Base-by-base conservation (phyloP, 1,140 invertebrate genomes). In the Drosophila quadrilineata region DNA sequence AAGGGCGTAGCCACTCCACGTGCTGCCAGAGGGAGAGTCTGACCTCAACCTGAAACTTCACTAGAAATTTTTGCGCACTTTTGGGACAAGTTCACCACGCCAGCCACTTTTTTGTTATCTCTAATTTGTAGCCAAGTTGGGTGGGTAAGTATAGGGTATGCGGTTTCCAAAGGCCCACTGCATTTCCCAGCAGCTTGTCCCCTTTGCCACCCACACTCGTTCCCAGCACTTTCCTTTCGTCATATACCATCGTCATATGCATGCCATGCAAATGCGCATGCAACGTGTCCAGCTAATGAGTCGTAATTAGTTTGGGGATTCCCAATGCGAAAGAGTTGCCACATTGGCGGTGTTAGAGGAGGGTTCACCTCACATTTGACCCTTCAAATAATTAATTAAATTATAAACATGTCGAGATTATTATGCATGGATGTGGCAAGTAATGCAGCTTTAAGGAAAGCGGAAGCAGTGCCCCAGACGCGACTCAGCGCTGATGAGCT, bases 121-220 rank as follows among this genome's bases (percentile, higher is more conserved):
- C 45, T 58, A 62, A 71, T 71, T 74, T 68, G 71, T 33, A 57
- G 45, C 19, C 16, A 28, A 38, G 14, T 50, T 29, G 21, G 26
- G 8, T 6, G 9, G 6, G 41, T 16, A 22, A 10, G 38, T 4
- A 17, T 4, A 21, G 29, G 22, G 60, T 45, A 45, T 71, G 49
- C 36, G 50, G 67, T 73, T 62, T 57, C 71, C n/a, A n/a, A 62
- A 66, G 67, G 71, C 38, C 36, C 21, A 6, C 45, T 48, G n/a
- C n/a, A n/a, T n/a, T n/a, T n/a, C n/a, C 21, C 6, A 14, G n/a
- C 29, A 9, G 29, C 3, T 31, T 49, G 22, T 48, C 10, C 12
- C 22, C 6, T 14, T 29, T 9, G 29, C 24, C 17, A 22, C 12
- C 26, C 26, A 19, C 1, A 14, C n/a, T n/a, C n/a, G n/a, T n/a